Evolutionary conservation across 2,797 vertebrate genomes (phyloP).

Genomic region (Lithobates sylvaticus): DNA sequence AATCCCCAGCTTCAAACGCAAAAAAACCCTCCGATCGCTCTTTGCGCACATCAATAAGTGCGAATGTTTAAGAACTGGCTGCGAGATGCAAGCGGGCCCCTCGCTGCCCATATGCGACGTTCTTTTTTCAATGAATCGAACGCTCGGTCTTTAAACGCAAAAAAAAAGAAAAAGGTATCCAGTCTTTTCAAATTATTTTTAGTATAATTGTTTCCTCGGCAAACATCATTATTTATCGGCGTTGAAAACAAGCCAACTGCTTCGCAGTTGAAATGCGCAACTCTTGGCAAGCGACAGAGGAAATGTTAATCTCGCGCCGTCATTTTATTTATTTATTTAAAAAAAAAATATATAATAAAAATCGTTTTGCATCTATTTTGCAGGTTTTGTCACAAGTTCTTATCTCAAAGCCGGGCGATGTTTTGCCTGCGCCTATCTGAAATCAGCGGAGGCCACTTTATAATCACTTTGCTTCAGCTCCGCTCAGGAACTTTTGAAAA

Average conservation of each 20-base stretch:
- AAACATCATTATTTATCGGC: slow-evolving; percentile 75
- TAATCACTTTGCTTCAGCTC: slow-evolving; percentile 74
- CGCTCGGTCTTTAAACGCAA: slow-evolving; percentile 69
- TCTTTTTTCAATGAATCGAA: slow-evolving; percentile 63
- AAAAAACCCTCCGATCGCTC: slow-evolving; percentile 48
- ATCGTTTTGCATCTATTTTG: slow-evolving; percentile 71
- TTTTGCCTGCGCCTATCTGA: slow-evolving; percentile 74
- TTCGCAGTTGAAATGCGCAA: slow-evolving; percentile 70
- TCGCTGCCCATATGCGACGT: slow-evolving; percentile 65
- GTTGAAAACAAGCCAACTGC: slow-evolving; percentile 74
- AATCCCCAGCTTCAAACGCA: slow-evolving; percentile 71
- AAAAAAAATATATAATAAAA: slow-evolving; percentile 52
- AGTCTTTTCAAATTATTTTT: slow-evolving; percentile 71
- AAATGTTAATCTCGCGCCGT: slow-evolving; percentile 63
- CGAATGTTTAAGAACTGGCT: slow-evolving; percentile 69
- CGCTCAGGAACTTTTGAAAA: slow-evolving; percentile 73
- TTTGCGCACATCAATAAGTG: slow-evolving; percentile 68
- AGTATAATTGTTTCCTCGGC: slow-evolving; percentile 71
- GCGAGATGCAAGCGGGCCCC: slow-evolving; percentile 66
- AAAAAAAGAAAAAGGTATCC: slow-evolving; percentile 68
- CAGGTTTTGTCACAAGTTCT: slow-evolving; percentile 72
- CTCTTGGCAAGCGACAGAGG: slow-evolving; percentile 66
- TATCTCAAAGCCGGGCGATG: slow-evolving; percentile 75
- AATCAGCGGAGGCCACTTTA: slow-evolving; percentile 75
- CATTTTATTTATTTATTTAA: slow-evolving; percentile 52